Percentiles rank a stretch among this genome's conserved stretches.
Evolutionary conservation across 2,888 invertebrate species (phyloP).

Genomic region (Aphidius colemani): DNA sequence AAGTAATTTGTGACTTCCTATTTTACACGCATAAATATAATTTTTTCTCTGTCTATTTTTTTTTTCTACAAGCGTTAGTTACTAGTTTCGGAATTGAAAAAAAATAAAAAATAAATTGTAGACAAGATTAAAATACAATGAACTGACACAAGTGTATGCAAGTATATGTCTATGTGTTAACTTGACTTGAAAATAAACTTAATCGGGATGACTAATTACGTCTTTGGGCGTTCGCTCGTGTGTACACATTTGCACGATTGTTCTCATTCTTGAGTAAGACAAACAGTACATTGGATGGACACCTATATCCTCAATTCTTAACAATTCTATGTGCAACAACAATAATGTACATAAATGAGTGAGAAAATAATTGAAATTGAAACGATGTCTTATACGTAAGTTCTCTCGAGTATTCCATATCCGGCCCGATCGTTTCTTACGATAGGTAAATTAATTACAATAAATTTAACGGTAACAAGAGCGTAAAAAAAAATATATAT

Average conservation of each 20-base stretch:
- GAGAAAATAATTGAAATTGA: constrained; percentile 35
- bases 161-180: constrained; percentile 43
- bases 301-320: constrained; percentile 18
- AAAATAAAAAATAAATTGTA: constrained; percentile 10
- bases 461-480: constrained; percentile 59
- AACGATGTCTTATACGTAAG: constrained; percentile 46
- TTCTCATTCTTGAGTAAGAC: constrained; percentile 48
- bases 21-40: constrained; percentile 33
- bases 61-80: constrained; percentile 29
- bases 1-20: constrained; percentile 37
- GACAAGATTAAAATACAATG: constrained; percentile 59
- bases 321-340: constrained; percentile 19
- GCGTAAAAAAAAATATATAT: constrained; percentile 37
- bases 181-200: constrained; percentile 58
- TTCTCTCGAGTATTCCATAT: constrained; percentile 14
- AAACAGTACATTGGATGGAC: constrained; percentile 25
- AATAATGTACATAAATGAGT: constrained; percentile 2
- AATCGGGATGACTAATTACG: constrained; percentile 60
- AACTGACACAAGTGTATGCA: constrained; percentile 43
- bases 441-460: constrained; percentile 60
- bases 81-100: constrained; percentile 27
- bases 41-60: constrained; percentile 32
- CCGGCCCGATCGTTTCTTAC: constrained; percentile 37
- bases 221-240: constrained; percentile 40
- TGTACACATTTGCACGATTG: constrained; percentile 48